Conservation (phyloP, 2,113 vertebrate species). For the Sminthopsis crassicaudata region DNA sequence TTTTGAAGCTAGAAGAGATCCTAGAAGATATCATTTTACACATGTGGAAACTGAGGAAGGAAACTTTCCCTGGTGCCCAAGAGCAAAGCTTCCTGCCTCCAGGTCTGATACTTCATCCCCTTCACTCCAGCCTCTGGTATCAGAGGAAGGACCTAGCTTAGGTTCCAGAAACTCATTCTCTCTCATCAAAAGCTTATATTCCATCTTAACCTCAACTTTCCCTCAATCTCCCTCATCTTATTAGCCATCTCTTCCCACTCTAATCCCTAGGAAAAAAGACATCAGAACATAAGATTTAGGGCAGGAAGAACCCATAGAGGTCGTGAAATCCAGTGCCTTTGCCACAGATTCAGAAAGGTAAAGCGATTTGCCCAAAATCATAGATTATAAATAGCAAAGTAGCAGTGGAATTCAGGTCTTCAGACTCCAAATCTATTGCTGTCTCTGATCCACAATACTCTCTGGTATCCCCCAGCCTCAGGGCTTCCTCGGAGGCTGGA, state of each 20-base stretch:
- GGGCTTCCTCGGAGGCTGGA: not conserved
- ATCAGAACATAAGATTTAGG: not conserved
- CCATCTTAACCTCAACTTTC: not conserved
- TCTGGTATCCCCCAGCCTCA: not conserved
- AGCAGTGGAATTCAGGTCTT: not conserved
- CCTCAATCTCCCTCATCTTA: not conserved
- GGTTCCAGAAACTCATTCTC: not conserved
- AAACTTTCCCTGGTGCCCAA: not conserved
- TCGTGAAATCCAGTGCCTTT: not conserved
- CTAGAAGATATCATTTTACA: not conserved
- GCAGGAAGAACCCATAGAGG: no score
- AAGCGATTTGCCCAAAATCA: not conserved
- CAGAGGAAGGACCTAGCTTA: slow-evolving; percentile 23
- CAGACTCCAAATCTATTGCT: not conserved
- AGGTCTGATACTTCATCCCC: not conserved
- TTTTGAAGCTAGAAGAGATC: not conserved
- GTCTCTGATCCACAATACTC: not conserved
- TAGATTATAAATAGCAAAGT: not conserved
- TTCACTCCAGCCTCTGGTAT: not conserved
- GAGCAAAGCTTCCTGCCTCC: not conserved
- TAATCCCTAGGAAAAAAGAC: not conserved
- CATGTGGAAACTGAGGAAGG: not conserved
- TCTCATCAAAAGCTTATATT: not conserved
- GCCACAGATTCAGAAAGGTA: not conserved
- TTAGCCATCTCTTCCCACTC: not conserved